phyloP scores from a whole-genome alignment of 2,797 vertebrate species.

The Australoheros facetus region DNA sequence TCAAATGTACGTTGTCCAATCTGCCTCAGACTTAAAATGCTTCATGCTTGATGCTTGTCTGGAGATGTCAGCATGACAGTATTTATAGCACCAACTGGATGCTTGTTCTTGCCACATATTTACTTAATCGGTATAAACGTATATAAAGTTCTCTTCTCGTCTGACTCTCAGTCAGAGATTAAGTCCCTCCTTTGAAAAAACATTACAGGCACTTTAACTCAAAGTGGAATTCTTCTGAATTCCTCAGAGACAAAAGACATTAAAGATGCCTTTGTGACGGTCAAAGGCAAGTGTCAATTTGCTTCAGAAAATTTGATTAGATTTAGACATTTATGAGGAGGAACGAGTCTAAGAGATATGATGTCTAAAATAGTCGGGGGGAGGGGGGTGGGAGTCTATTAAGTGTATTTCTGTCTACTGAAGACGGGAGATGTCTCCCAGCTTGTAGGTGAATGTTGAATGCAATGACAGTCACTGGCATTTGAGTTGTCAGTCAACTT shows the following conservation, averaged over 20 bases:
- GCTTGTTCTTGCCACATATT: not conserved
- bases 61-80: no score
- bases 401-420: slow-evolving; percentile 29
- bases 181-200: slow-evolving; percentile 8
- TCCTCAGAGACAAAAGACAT: not conserved
- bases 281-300: slow-evolving; percentile 48
- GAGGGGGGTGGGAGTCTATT: not conserved
- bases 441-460: slow-evolving; percentile 37
- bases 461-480: slow-evolving; percentile 42
- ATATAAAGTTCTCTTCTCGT: not conserved
- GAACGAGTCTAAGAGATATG: slow-evolving; percentile 10
- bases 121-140: not conserved
- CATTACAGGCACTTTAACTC: not conserved
- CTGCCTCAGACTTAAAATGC: no score
- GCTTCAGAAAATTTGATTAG: slow-evolving; percentile 23
- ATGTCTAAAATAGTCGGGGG: slow-evolving; percentile 17
- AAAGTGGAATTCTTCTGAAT: not conserved
- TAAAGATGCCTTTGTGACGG: slow-evolving; percentile 7
- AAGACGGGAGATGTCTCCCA: slow-evolving; percentile 24
- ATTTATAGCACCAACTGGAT: no score
- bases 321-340: slow-evolving; percentile 12
- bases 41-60: no score
- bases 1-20: no score
- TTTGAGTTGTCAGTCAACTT: slow-evolving; percentile 65
- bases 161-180: not conserved